These are phyloP conservation scores for Serripes groenlandicus DNA, from an alignment of 2,888 invertebrate species.

Conservation along the genomic window DNA sequence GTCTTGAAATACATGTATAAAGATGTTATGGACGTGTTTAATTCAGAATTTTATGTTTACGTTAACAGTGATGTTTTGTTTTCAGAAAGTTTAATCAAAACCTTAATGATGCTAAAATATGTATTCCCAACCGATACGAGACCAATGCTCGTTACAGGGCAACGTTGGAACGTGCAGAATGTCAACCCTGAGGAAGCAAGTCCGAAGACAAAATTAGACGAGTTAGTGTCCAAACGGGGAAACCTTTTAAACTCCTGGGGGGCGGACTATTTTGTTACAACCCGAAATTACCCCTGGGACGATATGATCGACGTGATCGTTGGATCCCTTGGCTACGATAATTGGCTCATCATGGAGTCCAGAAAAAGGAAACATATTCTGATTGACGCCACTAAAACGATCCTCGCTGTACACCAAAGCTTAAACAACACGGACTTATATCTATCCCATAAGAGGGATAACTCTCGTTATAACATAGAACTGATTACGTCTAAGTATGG, in stretches of 20 bases:
- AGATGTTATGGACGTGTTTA: conserved; percentile 70
- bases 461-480: conserved; percentile 73
- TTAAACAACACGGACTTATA: conserved; percentile 74
- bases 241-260: conserved; percentile 74
- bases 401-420: conserved; percentile 80
- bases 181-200: conserved; percentile 67
- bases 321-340: conserved; percentile 79
- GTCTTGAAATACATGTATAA: conserved; percentile 79
- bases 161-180: conserved; percentile 73
- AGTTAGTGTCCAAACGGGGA: conserved; percentile 68
- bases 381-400: conserved; percentile 79
- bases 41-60: conserved; percentile 77
- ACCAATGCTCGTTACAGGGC: conserved; percentile 69
- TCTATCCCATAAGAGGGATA: conserved; percentile 71
- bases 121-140: conserved; percentile 28
- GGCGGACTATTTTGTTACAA: conserved; percentile 80
- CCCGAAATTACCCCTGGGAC: conserved; percentile 75
- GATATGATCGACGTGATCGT: conserved; percentile 79
- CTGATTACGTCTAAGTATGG: conserved; percentile 68
- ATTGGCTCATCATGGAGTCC: conserved; percentile 78
- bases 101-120: conserved; percentile 55
- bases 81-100: conserved; percentile 70
- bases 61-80: conserved; percentile 81
- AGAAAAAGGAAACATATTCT: conserved; percentile 66
- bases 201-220: conserved; percentile 55